These are phyloP conservation scores for Zeugodacus cucurbitae DNA, from an alignment of 1,140 invertebrate genomes.

Conservation along the genomic window DNA sequence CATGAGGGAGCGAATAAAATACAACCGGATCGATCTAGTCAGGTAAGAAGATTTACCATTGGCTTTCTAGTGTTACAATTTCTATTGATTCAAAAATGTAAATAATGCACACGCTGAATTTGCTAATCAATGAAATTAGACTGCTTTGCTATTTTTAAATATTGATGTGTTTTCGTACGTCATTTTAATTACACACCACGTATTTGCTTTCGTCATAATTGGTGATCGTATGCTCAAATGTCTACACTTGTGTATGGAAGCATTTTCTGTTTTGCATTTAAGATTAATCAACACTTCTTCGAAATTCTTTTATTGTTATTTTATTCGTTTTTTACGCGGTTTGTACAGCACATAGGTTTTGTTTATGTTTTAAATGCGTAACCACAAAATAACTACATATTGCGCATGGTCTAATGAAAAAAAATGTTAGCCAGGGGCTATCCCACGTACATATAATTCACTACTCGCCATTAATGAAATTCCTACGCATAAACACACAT, in stretches of 20 bases:
- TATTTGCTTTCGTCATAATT: too few relatives aligned
- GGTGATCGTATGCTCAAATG: too few relatives aligned
- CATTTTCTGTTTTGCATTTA: background rate
- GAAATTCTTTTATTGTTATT: background rate
- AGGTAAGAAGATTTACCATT: background rate
- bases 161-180: too few relatives aligned
- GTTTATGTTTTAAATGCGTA: background rate
- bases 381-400: background rate
- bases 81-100: background rate
- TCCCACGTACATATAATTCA: background rate
- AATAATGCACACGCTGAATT: background rate
- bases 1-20: background rate
- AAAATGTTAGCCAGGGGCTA: background rate
- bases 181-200: too few relatives aligned
- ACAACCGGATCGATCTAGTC: constrained; percentile 9
- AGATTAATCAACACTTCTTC: background rate
- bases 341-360: background rate
- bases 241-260: background rate
- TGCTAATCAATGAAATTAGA: background rate
- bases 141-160: too few relatives aligned
- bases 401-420: background rate
- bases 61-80: background rate
- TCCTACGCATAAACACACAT: background rate
- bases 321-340: background rate
- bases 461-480: background rate